Conservation (phyloP, 2,797 vertebrate species). For the Selene dorsalis region DNA sequence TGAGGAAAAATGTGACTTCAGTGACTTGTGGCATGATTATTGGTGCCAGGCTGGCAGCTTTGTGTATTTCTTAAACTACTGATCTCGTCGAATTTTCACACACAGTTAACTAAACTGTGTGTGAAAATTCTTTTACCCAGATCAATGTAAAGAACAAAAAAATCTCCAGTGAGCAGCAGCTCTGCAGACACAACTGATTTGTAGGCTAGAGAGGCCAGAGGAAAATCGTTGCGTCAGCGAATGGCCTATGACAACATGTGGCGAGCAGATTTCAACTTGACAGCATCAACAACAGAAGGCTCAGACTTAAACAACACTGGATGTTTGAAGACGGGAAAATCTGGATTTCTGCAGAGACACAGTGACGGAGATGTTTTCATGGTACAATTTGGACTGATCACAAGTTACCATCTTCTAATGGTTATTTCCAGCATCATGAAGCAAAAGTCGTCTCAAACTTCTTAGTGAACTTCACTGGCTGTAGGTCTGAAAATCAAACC, state of each 20-base stretch:
- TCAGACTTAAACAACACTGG: too few species aligned
- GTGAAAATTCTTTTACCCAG: background rate
- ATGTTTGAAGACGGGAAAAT: too few species aligned
- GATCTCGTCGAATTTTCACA: background rate
- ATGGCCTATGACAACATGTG: background rate
- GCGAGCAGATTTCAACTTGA: background rate
- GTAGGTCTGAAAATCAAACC: too few species aligned
- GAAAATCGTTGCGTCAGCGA: background rate
- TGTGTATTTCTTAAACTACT: background rate
- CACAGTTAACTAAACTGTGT: background rate
- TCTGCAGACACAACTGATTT: too few species aligned
- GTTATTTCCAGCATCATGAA: background rate
- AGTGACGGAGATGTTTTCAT: too few species aligned
- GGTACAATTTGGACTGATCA: too few species aligned
- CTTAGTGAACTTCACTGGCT: too few species aligned
- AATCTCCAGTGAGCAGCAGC: background rate
- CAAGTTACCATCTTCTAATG: background rate
- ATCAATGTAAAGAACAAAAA: background rate
- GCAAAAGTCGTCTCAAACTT: background rate
- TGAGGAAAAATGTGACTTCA: background rate
- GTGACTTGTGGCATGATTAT: background rate
- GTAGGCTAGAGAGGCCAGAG: too few species aligned
- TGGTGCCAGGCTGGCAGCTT: background rate
- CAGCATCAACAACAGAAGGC: background rate
- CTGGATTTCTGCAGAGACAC: too few species aligned